These are phyloP conservation scores for Oncopodura yosiiana DNA, from an alignment of 1,140 invertebrate species.

Conservation along the genomic window DNA sequence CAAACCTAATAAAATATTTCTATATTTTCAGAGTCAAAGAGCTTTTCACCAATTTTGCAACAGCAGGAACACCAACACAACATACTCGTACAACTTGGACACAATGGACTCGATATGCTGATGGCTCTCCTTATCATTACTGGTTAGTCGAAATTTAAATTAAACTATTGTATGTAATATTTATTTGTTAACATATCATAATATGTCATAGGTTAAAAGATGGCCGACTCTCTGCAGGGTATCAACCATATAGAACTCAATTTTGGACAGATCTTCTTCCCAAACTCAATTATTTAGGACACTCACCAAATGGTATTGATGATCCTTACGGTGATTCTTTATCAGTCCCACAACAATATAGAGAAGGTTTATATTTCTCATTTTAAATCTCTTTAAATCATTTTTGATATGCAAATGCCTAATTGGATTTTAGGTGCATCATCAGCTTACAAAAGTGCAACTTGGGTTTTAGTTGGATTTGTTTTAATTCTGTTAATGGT, in stretches of 20 bases:
- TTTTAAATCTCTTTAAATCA: background rate
- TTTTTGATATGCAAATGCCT: background rate
- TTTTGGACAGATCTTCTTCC: constrained; percentile 35
- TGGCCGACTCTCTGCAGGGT: constrained; percentile 28
- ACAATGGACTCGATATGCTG: constrained; percentile 26
- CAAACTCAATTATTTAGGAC: constrained; percentile 23
- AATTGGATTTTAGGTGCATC: constrained; percentile 15
- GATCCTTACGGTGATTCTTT: constrained; percentile 18
- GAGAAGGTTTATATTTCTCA: constrained; percentile 23
- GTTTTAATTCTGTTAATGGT: constrained; percentile 30
- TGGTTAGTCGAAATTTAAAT: constrained; percentile 6
- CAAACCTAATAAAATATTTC: too few species aligned
- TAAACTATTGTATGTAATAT: background rate
- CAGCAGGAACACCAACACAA: constrained; percentile 15
- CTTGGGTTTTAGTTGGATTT: constrained; percentile 33
- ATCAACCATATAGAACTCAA: constrained; percentile 32
- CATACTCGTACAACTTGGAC: constrained; percentile 17
- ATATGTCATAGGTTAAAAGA: constrained; percentile 22
- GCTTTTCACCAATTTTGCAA: constrained; percentile 27
- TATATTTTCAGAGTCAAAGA: constrained; percentile 29
- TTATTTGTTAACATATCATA: constrained; percentile 8
- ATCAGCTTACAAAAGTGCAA: constrained; percentile 32
- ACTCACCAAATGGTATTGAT: constrained; percentile 14
- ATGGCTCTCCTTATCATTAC: constrained; percentile 13
- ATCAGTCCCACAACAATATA: constrained; percentile 22